Evolutionary conservation across 37 sponge, comb jelly and placozoan genomes (phyloP).

Genomic region (Eunapius fragilis): DNA sequence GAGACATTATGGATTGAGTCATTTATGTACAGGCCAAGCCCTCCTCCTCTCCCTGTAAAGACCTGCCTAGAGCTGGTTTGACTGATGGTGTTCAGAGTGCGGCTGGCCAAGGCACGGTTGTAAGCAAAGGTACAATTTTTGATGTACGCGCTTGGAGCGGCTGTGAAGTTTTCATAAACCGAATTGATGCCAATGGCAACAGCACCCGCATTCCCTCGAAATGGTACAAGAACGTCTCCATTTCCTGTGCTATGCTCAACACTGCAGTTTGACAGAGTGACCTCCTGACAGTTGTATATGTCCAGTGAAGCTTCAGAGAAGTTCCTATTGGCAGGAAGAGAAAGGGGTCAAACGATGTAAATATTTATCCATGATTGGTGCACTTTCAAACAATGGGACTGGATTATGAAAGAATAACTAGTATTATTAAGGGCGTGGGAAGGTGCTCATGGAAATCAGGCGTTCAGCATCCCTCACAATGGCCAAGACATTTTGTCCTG

Average conservation of each 20-base stretch:
- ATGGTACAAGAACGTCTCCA: slow-evolving; percentile 12
- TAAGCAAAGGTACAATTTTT: slow-evolving; percentile 22
- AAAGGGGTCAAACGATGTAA: too few species aligned
- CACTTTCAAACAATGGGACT: too few species aligned
- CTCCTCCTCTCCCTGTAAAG: slow-evolving; percentile 74
- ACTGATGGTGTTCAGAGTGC: slow-evolving; percentile 13
- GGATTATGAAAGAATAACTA: too few species aligned
- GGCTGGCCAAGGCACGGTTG: slow-evolving; percentile 36
- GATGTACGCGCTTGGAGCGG: not conserved
- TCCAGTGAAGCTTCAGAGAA: slow-evolving; percentile 68
- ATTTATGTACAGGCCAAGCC: slow-evolving; percentile 51
- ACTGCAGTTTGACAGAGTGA: slow-evolving; percentile 26
- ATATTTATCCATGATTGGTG: too few species aligned
- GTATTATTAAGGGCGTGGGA: too few species aligned
- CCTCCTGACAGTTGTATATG: slow-evolving; percentile 58
- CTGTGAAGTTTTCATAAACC: not conserved
- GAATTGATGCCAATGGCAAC: slow-evolving; percentile 59
- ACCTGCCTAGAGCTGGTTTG: slow-evolving; percentile 29
- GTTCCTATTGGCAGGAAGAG: slow-evolving; percentile 20
- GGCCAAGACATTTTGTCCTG: too few species aligned
- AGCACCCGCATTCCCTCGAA: slow-evolving; percentile 55
- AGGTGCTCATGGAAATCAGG: too few species aligned
- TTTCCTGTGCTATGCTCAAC: slow-evolving; percentile 49
- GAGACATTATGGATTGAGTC: slow-evolving; percentile 27
- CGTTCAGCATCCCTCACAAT: too few species aligned